Percentiles rank a stretch among this genome's conserved stretches.
phyloP scores from a whole-genome alignment of 92 coral and sea anemone genomes.

The Palythoa caribaeorum region DNA sequence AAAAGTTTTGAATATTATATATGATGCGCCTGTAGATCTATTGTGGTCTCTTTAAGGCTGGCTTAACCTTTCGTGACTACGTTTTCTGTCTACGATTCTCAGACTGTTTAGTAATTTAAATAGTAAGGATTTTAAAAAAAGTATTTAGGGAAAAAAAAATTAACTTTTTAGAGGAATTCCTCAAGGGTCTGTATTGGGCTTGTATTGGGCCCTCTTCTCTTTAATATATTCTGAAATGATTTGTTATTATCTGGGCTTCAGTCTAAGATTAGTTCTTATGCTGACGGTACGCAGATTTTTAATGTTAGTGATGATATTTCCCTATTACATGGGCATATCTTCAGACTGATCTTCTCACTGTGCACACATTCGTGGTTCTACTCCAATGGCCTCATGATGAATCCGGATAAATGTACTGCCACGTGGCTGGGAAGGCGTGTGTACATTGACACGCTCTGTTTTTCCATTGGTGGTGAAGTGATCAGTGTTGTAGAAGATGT shows the following conservation, averaged over 20 bases:
- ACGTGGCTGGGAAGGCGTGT: constrained; percentile 48
- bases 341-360: too few relatives aligned
- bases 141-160: too few relatives aligned
- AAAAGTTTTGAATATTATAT: too few relatives aligned
- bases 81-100: too few relatives aligned
- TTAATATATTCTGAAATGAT: constrained; percentile 34
- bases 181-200: constrained; percentile 6
- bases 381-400: constrained; percentile 57
- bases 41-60: too few relatives aligned
- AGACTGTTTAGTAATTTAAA: too few relatives aligned
- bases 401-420: constrained; percentile 48
- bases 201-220: constrained; percentile 5
- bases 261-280: constrained; percentile 40
- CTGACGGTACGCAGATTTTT: constrained; percentile 48
- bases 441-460: constrained; percentile 29
- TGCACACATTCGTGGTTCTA: constrained; percentile 27
- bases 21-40: too few relatives aligned
- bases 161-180: constrained; percentile 10
- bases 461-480: constrained; percentile 36
- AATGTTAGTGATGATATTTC: constrained; percentile 48
- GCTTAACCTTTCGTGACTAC: too few relatives aligned
- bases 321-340: too few relatives aligned
- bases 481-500: constrained; percentile 47
- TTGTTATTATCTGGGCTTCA: constrained; percentile 42
- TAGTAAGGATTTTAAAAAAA: too few relatives aligned